Base-by-base conservation (phyloP, 2,113 vertebrate species). In the Tenrec ecaudatus region DNA sequence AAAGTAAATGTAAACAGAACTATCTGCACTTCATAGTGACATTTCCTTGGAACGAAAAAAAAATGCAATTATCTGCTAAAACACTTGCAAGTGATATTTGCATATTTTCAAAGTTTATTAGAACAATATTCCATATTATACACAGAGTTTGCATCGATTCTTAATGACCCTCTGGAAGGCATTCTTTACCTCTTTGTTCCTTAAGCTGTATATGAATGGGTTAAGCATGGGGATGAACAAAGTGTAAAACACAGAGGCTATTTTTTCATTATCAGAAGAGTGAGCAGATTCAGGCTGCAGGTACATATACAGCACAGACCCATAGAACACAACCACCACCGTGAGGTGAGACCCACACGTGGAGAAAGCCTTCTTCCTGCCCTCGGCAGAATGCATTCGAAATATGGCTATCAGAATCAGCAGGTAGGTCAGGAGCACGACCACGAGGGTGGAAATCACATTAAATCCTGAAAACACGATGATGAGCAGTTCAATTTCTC, bases 141-240 rank as follows among this genome's bases (percentile, higher is more conserved):
- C 31, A 22, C 71, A 58, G 88, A 36, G 3, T 29, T 93, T 90
- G 23, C 31, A 53, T 6, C 0, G 38, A 23, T 95, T 92, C 31
- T 78, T 95, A 86, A 96, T 60, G 22, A 89, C 29, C n/a, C 91
- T 97, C 31, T 33, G 29, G 15, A 97, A 43, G 4, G 97, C 95
- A 16, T 75, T 93, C 85, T 97, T 98, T n/a, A 53, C 95, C 29
- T 96, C 96, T 93, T 95, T 95, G 57, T 97, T 97, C 83, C 96
- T 95, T 57, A 97, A 82, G 60, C 97, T 97, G 47, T 97, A 97
- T 47, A 97, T 96, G 22, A 97, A 57, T 0, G 95, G 95, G 25
- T 98, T 97, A n/a, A 98, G 90, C 98, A 97, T 96, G 0, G 96
- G 96, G 20, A 96, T 97, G 31, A 98, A 92, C 40, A 96, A 62